phyloP scores from a whole-genome alignment of 2,888 invertebrate genomes.

The Apodemia zela region DNA sequence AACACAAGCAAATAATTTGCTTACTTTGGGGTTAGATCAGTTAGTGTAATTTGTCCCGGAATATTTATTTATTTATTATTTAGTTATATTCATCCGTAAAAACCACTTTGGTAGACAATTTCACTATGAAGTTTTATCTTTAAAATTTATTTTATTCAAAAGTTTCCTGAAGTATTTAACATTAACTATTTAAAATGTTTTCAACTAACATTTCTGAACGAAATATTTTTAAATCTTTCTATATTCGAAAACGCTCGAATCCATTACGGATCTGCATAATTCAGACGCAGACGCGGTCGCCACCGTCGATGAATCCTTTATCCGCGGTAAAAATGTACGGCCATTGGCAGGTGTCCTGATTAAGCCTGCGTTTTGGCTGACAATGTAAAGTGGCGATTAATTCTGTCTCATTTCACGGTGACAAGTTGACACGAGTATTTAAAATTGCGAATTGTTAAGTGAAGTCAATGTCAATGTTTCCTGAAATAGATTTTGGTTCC shows the following conservation, averaged over 20 bases:
- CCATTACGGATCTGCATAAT: conserved; percentile 76
- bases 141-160: no score
- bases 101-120: no score
- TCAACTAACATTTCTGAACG: conserved; percentile 17
- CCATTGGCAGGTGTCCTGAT: conserved; percentile 70
- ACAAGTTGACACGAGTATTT: conserved; percentile 30
- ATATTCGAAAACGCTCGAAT: conserved; percentile 54
- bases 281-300: conserved; percentile 47
- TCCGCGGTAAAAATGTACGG: conserved; percentile 53
- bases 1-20: no score
- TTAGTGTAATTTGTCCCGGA: no score
- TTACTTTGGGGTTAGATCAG: no score
- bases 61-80: no score
- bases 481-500: not conserved
- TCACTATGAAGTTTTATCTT: no score
- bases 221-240: conserved; percentile 45
- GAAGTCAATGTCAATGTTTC: conserved; percentile 12
- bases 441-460: conserved; percentile 22
- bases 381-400: conserved; percentile 29
- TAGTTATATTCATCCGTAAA: no score
- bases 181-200: conserved; percentile 18
- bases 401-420: conserved; percentile 32
- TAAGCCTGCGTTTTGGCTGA: conserved; percentile 37
- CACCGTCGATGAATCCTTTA: conserved; percentile 68
- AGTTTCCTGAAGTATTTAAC: no score